phyloP scores from a whole-genome alignment of 1,140 invertebrate genomes.

The Lutraria rhynchaena region DNA sequence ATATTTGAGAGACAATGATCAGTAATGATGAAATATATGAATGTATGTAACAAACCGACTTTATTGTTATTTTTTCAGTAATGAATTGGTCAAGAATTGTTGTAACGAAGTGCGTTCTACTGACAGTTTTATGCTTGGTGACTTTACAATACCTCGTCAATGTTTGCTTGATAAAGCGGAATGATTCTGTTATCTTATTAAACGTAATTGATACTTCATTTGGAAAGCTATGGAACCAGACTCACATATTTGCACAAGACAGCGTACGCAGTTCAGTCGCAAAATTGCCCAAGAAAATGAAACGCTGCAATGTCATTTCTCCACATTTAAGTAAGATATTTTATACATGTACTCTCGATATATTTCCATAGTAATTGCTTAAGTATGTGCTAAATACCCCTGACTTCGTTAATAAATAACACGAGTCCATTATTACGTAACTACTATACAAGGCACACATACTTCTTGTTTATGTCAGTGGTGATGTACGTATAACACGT shows the following conservation, averaged over 20 bases:
- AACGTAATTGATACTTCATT: slow-evolving; percentile 3
- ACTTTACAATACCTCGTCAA: slow-evolving; percentile 35
- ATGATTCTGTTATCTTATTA: slow-evolving; percentile 4
- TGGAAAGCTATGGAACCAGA: not conserved
- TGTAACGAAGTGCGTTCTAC: slow-evolving; percentile 17
- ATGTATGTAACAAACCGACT: too few relatives aligned
- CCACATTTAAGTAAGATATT: slow-evolving; percentile 29
- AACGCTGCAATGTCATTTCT: slow-evolving; percentile 20
- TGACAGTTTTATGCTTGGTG: slow-evolving; percentile 6
- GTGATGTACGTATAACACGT: not conserved
- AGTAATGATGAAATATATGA: too few relatives aligned
- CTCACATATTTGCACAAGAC: not conserved
- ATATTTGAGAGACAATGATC: too few relatives aligned
- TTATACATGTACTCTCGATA: not conserved
- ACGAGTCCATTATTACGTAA: not conserved
- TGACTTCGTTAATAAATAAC: not conserved
- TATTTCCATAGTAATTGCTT: not conserved
- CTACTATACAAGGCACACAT: too few relatives aligned
- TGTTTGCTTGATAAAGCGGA: not conserved
- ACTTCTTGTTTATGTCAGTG: not conserved
- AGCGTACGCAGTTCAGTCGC: not conserved
- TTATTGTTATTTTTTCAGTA: not conserved
- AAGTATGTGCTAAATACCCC: not conserved
- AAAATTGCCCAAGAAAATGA: not conserved
- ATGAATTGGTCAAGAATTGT: not conserved